Percentiles rank a stretch among this genome's conserved stretches.
These are phyloP conservation scores for Cololabis saira DNA, from an alignment of 2,113 vertebrate genomes.

Conservation along the genomic window DNA sequence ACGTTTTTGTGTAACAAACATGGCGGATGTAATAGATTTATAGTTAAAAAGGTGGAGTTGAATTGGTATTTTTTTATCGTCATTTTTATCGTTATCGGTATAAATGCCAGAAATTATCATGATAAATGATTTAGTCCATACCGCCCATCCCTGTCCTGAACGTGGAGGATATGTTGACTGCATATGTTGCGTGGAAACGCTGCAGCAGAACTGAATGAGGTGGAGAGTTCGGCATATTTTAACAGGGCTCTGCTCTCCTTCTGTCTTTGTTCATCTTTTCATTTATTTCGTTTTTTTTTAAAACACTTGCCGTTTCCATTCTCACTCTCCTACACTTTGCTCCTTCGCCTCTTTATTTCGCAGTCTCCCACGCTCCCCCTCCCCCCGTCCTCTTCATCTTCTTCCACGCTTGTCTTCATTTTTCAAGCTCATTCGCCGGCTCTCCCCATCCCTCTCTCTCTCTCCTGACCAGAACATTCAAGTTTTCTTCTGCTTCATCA, in stretches of 20 bases:
- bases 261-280: constrained; percentile 33
- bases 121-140: too few species aligned
- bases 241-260: constrained; percentile 19
- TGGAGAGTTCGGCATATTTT: constrained; percentile 1
- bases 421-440: constrained; percentile 10
- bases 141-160: too few species aligned
- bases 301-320: constrained; percentile 18
- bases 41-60: too few species aligned
- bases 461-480: constrained; percentile 43
- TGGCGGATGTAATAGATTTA: too few species aligned
- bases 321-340: constrained; percentile 10
- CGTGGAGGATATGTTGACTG: too few species aligned
- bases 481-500: constrained; percentile 33
- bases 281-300: background rate
- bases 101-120: too few species aligned
- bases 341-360: constrained; percentile 12
- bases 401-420: background rate
- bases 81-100: too few species aligned
- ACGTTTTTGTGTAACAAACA: too few species aligned
- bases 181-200: background rate
- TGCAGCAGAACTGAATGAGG: constrained; percentile 4
- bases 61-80: too few species aligned
- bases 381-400: background rate
- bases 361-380: constrained; percentile 5
- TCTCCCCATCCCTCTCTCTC: background rate